Evolutionary conservation across 2,888 invertebrate genomes (phyloP).

Genomic region (Cistogaster globosa): DNA sequence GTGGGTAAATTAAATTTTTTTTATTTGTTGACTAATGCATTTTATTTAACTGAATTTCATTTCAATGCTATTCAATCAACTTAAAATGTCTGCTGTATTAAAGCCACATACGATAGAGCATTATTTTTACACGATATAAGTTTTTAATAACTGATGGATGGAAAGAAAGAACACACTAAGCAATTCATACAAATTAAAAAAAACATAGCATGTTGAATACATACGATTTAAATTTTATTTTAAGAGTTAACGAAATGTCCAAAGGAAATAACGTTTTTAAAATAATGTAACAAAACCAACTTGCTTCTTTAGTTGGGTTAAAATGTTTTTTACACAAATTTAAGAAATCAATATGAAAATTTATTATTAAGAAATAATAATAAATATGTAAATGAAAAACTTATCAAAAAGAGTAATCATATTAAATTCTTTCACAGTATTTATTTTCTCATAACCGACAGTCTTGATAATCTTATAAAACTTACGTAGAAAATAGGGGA

Average conservation of each 20-base stretch:
- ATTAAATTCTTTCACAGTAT: no score
- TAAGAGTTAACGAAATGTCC: not conserved
- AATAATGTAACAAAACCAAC: no score
- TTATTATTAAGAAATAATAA: no score
- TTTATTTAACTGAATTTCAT: conserved; percentile 1
- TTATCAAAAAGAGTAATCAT: no score
- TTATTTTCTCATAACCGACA: no score
- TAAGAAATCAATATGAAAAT: no score
- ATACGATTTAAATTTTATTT: not conserved
- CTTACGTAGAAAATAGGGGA: no score
- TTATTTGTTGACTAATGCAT: not conserved
- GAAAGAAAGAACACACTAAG: not conserved
- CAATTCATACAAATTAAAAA: not conserved
- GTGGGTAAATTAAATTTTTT: not conserved
- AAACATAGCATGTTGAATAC: not conserved
- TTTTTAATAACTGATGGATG: not conserved
- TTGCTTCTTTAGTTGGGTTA: no score
- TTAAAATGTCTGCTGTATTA: conserved; percentile 26
- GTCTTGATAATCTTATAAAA: no score
- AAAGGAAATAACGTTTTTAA: not conserved
- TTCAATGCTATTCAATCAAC: conserved; percentile 68
- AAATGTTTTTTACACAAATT: no score
- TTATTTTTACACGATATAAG: not conserved
- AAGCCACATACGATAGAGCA: conserved; percentile 11
- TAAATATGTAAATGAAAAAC: no score